phyloP scores from a whole-genome alignment of 2,888 invertebrate species.

The Hyles lineata region DNA sequence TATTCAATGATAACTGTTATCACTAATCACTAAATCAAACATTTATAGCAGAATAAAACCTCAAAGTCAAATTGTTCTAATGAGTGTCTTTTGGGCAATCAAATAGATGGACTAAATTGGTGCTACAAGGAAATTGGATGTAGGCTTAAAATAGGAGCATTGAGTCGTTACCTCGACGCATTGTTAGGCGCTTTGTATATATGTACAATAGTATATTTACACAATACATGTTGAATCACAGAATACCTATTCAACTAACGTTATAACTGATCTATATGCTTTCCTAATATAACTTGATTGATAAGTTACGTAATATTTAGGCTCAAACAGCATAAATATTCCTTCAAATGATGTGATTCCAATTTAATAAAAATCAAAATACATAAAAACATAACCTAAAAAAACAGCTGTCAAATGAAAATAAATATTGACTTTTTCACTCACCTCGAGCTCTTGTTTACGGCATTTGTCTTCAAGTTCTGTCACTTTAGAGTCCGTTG shows the following conservation, averaged over 20 bases:
- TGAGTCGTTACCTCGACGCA: slow-evolving; percentile 12
- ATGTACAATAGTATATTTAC: slow-evolving; percentile 4
- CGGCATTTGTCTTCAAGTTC: slow-evolving; percentile 84
- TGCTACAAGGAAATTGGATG: slow-evolving; percentile 13
- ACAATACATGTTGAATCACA: background rate
- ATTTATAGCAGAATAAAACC: background rate
- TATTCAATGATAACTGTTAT: background rate
- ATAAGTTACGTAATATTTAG: background rate
- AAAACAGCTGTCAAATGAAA: slow-evolving; percentile 62
- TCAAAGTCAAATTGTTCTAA: background rate
- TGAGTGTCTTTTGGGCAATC: background rate
- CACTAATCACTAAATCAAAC: slow-evolving; percentile 16
- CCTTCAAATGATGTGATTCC: slow-evolving; percentile 18
- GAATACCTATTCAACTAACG: background rate
- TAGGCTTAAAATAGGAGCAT: slow-evolving; percentile 20
- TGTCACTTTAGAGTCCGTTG: slow-evolving; percentile 62
- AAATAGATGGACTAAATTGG: slow-evolving; percentile 8
- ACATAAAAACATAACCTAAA: slow-evolving; percentile 76
- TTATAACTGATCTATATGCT: background rate
- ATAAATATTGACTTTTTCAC: slow-evolving; percentile 47
- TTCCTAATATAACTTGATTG: background rate
- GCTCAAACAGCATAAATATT: background rate
- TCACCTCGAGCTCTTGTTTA: slow-evolving; percentile 86
- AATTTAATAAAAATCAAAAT: slow-evolving; percentile 43
- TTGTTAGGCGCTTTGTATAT: background rate